Evolutionary conservation across 2,888 invertebrate species (phyloP).

Genomic region (Pachymerium ferrugineum): DNA sequence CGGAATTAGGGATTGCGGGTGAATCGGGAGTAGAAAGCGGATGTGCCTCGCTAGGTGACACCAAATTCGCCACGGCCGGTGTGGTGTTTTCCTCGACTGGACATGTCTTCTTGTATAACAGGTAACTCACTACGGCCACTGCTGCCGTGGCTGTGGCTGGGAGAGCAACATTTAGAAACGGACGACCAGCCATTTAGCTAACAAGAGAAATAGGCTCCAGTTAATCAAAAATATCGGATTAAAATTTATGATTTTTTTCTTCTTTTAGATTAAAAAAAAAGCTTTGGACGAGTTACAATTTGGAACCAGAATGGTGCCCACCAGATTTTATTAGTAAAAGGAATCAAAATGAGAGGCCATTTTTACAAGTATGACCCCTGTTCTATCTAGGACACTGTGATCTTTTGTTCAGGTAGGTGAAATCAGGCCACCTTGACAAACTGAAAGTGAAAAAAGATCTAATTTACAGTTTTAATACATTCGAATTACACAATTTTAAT

Average conservation of each 20-base stretch:
- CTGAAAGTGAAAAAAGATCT: too few relatives aligned
- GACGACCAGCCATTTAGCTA: constrained; percentile 19
- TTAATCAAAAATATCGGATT: background rate
- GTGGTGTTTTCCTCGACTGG: background rate
- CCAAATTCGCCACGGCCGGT: background rate
- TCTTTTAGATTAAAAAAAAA: background rate
- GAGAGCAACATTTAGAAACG: background rate
- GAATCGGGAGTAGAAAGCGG: background rate
- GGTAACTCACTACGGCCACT: background rate
- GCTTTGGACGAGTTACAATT: constrained; percentile 5
- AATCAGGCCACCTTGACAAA: too few relatives aligned
- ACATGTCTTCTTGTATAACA: constrained; percentile 20
- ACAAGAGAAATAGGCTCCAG: too few relatives aligned
- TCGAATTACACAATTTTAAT: too few relatives aligned
- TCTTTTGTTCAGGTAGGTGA: too few relatives aligned
- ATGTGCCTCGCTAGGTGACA: background rate
- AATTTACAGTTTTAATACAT: too few relatives aligned
- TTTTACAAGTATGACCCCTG: too few relatives aligned
- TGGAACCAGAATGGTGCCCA: too few relatives aligned
- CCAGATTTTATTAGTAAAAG: too few relatives aligned
- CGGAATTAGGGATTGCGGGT: background rate
- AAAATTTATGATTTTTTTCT: background rate
- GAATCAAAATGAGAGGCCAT: too few relatives aligned
- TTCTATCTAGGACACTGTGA: too few relatives aligned
- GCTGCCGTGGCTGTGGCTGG: constrained; percentile 8